These are phyloP conservation scores for Diadophis punctatus DNA, from an alignment of 2,113 vertebrate genomes.

Conservation along the genomic window DNA sequence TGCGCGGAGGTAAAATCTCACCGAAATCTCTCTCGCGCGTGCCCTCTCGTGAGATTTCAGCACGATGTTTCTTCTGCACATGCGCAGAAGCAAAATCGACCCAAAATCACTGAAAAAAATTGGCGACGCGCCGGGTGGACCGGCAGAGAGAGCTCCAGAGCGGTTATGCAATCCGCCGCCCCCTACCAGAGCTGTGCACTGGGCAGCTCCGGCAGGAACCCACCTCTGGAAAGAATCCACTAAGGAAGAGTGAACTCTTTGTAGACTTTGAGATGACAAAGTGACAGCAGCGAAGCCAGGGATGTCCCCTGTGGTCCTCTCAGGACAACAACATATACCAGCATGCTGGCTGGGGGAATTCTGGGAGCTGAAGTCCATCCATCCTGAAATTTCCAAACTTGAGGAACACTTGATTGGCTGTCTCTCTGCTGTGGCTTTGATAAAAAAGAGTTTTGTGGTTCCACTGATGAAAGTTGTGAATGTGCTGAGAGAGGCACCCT, in stretches of 20 bases:
- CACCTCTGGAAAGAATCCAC: no score
- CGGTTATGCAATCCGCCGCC: no score
- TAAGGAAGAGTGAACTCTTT: background rate
- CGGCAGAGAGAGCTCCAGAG: no score
- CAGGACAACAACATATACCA: background rate
- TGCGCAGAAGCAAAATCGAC: no score
- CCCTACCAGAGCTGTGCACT: no score
- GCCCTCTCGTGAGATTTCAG: no score
- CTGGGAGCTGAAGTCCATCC: background rate
- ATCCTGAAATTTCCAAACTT: background rate
- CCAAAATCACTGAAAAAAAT: no score
- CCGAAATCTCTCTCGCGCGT: no score
- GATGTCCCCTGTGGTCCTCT: background rate
- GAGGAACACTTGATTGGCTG: background rate
- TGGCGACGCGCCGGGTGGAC: no score
- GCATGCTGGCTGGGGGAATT: background rate
- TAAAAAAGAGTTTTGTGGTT: background rate
- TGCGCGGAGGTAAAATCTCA: no score
- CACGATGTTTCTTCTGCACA: no score
- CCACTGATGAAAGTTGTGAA: background rate
- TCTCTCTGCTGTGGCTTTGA: background rate
- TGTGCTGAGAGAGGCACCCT: background rate
- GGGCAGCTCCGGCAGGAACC: no score
- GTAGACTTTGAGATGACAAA: background rate
- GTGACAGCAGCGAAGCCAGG: background rate